Conservation (phyloP, 1,140 invertebrate genomes). For the Triops longicaudatus region DNA sequence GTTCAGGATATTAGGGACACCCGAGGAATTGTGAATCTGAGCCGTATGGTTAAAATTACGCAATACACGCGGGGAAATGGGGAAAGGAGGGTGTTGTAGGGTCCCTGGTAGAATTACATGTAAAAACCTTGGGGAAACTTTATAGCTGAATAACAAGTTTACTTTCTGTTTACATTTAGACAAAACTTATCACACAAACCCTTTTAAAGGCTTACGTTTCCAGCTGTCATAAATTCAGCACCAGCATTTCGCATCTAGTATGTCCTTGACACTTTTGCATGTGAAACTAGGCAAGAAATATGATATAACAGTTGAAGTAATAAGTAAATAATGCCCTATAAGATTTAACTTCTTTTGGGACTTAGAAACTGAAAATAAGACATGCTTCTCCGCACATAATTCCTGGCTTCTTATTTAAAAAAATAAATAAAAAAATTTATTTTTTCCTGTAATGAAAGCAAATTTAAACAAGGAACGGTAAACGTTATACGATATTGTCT, state of each 20-base stretch:
- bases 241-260: not conserved
- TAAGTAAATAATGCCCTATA: not conserved
- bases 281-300: not conserved
- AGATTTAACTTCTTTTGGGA: not conserved
- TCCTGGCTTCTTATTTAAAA: not conserved
- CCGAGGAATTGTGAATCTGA: too few relatives aligned
- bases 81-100: too few relatives aligned
- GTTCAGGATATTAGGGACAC: too few relatives aligned
- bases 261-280: not conserved
- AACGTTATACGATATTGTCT: not conserved
- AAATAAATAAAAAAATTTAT: not conserved
- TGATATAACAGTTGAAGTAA: constrained; percentile 2
- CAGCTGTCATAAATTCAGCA: not conserved
- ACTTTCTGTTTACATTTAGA: not conserved
- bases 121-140: too few relatives aligned
- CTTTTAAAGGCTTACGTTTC: not conserved
- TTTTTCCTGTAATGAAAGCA: not conserved
- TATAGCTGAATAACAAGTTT: too few relatives aligned
- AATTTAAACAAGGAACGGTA: constrained; percentile 1
- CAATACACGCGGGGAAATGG: too few relatives aligned
- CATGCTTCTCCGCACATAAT: too few relatives aligned
- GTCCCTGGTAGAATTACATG: too few relatives aligned
- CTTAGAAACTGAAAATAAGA: not conserved
- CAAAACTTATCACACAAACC: not conserved
- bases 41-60: too few relatives aligned